Evolutionary conservation across 2,797 vertebrate genomes (phyloP), one percentile per base, ranked within the genome.

Genomic region (Anableps anableps): DNA sequence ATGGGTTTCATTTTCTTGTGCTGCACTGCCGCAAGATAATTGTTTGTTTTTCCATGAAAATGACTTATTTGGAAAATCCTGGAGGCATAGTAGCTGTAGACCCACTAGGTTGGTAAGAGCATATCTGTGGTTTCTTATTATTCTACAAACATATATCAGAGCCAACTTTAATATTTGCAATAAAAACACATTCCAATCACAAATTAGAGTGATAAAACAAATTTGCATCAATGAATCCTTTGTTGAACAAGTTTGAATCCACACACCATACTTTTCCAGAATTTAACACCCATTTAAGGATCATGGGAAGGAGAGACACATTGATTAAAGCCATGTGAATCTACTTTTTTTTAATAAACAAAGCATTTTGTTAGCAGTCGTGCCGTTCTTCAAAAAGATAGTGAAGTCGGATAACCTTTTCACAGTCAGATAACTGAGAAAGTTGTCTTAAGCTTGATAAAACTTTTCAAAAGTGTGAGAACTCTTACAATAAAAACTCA

Each of bases 191-290:
- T 90, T 89, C 90, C 87, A 38, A 71, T 64, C 14, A 70, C 51
- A 87, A 93, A 92, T 88, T 87, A 81, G 38, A 88, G 50, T 29
- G n/a, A 80, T 88, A 87, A 85, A 88, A 88, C 81, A 83, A 78
- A 75, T 43, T 89, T 82, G 87, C 80, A 71, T 79, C 76, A 85
- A 85, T 62, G 17, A 19, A 47, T 78, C 75, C 76, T 84, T 82
- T 84, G 84, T 88, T 77, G 72, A 85, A 86, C 51, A 66, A 4
- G 10, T 88, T 78, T 76, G 26, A 80, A 75, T 85, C 73, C 80
- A 60, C 79, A 74, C 45, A 53, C 19, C 1, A 34, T 14, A 38
- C 74, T 76, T 91, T 31, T 90, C 86, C 86, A 86, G 55, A 31
- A 70, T 86, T 91, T 87, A 91, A 88, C 86, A 87, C 85, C 73